phyloP scores from a whole-genome alignment of 2,888 invertebrate species.

The Eueremaeus valkanovi region DNA sequence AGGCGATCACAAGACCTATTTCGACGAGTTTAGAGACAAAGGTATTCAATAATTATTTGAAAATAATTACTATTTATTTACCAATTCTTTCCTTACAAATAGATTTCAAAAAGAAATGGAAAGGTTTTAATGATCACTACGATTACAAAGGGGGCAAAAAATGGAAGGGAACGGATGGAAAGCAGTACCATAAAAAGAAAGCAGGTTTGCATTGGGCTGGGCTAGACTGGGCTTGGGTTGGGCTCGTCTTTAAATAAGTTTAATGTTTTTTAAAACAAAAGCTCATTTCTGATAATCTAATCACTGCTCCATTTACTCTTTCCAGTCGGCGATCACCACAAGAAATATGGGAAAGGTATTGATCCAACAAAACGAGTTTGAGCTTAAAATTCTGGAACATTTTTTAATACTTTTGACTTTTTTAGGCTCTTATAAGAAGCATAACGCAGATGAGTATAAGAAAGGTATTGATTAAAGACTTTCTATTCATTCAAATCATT shows the following conservation, averaged over 20 bases:
- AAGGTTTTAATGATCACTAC: slow-evolving; percentile 33
- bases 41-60: neutral
- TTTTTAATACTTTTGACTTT: neutral
- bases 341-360: slow-evolving; percentile 27
- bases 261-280: no score
- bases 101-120: slow-evolving; percentile 34
- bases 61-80: neutral
- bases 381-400: neutral
- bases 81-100: neutral
- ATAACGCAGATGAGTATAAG: slow-evolving; percentile 2
- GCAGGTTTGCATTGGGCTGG: slow-evolving; percentile 10
- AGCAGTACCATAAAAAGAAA: slow-evolving; percentile 31
- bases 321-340: slow-evolving; percentile 20
- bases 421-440: slow-evolving; percentile 24
- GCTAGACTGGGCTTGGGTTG: no score
- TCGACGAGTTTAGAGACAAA: slow-evolving; percentile 33
- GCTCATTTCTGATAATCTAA: neutral
- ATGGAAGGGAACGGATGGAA: slow-evolving; percentile 29
- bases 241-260: no score
- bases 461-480: neutral
- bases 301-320: slow-evolving; percentile 17
- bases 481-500: neutral
- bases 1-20: slow-evolving; percentile 29
- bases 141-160: slow-evolving; percentile 28
- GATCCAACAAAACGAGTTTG: no score